These are phyloP conservation scores for Alfaro cultratus DNA, from an alignment of 2,797 vertebrate genomes.

Conservation along the genomic window DNA sequence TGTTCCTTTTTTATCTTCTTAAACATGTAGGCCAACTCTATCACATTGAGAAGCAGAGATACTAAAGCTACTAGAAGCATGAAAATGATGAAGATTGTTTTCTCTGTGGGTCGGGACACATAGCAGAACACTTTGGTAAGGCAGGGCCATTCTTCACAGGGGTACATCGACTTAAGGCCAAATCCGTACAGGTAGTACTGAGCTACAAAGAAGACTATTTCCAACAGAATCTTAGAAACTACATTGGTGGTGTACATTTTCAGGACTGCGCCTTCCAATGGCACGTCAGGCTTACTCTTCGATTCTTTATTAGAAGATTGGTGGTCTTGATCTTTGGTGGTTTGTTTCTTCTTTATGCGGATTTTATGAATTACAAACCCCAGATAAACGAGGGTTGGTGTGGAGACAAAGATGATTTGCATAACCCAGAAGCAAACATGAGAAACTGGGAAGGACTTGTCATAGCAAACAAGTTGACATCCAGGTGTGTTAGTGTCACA, in stretches of 20 bases:
- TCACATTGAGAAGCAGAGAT: conserved; percentile 83
- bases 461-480: conserved; percentile 90
- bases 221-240: conserved; percentile 88
- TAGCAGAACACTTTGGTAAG: conserved; percentile 90
- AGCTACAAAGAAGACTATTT: conserved; percentile 87
- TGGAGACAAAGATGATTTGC: conserved; percentile 92
- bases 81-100: conserved; percentile 90
- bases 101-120: conserved; percentile 90
- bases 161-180: conserved; percentile 87
- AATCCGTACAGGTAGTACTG: conserved; percentile 90
- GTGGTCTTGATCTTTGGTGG: too few relatives aligned
- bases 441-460: conserved; percentile 90
- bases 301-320: too few relatives aligned
- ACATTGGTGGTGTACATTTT: conserved; percentile 87
- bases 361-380: conserved; percentile 89
- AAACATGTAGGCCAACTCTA: conserved; percentile 75
- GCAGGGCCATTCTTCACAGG: conserved; percentile 85
- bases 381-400: conserved; percentile 89
- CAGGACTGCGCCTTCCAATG: conserved; percentile 81
- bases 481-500: conserved; percentile 91
- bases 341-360: conserved; percentile 47
- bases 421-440: conserved; percentile 93
- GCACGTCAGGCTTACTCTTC: conserved; percentile 79
- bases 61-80: conserved; percentile 80
- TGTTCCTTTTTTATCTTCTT: too few relatives aligned